Base-by-base conservation (phyloP, 1,140 invertebrate genomes). In the Scaptomyza graminum region DNA sequence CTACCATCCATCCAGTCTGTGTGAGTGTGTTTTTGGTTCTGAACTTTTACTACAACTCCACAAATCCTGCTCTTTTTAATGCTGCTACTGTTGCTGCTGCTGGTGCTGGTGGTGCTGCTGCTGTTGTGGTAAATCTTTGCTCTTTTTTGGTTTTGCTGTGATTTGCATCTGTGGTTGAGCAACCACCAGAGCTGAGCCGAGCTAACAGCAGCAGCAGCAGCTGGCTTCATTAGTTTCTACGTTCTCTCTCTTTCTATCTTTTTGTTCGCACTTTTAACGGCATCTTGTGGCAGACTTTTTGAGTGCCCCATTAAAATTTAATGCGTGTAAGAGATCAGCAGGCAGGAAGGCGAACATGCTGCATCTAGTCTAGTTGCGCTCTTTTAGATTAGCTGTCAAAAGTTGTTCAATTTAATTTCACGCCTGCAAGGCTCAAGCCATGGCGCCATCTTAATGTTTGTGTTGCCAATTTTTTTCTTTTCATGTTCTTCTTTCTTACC, bases 361-460 rank as follows among this genome's bases (percentile, higher is more conserved):
- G 44, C n/a, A 41, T 22, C 67, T 46, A 54, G 50, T 79, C 72
- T 59, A 84, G 80, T 75, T 65, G 51, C 70, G 64, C 62, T 74
- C 39, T 51, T 56, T 34, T 47, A 70, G 78, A 87, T 88, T 88
- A 88, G 83, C 83, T 89, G 83, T 88, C 83, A 88, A 87, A 88
- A 89, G 83, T 83, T 88, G 83, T 83, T 88, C 83, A 89, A 89
- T 88, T 83, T 88, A 76, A 88, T 88, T 87, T 83, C 75, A 78
- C 63, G 74, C 82, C 70, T 39, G 39, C 22, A 22, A 34, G 0
- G 12, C 41, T 9, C 18, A 34, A 22, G 5, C 34, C 11, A 54
- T 37, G 57, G 44, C 51, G 49, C 63, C 81, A 11, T 72, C 71
- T 79, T 76, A 87, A 79, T 88, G 79, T 88, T 83, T 68, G 50